phyloP scores from a whole-genome alignment of 2,797 vertebrate genomes.

The Eulemur rubriventer region DNA sequence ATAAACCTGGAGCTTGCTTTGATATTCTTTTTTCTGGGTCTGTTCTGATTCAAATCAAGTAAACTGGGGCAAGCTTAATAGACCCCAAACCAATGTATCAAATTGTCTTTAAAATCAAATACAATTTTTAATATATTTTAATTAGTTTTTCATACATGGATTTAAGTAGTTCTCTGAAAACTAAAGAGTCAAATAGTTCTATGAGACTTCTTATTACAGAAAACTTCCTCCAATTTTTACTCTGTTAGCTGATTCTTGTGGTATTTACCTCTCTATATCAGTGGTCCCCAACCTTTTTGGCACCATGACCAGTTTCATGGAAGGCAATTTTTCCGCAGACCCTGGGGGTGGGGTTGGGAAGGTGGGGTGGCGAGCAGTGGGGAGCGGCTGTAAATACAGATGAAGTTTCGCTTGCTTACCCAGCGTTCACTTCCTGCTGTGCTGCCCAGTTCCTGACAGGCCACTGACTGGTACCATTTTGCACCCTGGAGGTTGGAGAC shows the following conservation, averaged over 20 bases:
- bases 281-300: too few relatives aligned
- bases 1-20: background rate
- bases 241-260: background rate
- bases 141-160: background rate
- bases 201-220: background rate
- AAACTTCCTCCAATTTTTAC: background rate
- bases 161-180: background rate
- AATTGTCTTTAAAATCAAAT: constrained; percentile 18
- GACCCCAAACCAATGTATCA: constrained; percentile 4
- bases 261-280: background rate
- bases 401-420: too few relatives aligned
- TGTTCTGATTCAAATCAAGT: constrained; percentile 36
- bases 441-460: too few relatives aligned
- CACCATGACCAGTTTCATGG: too few relatives aligned
- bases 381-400: too few relatives aligned
- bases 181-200: background rate
- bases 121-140: background rate
- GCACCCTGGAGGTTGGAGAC: too few relatives aligned
- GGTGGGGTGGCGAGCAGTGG: too few relatives aligned
- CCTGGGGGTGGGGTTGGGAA: too few relatives aligned
- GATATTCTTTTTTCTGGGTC: background rate
- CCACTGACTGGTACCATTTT: too few relatives aligned
- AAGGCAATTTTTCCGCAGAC: too few relatives aligned
- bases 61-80: constrained; percentile 2
- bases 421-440: too few relatives aligned